Evolutionary conservation across 2,113 vertebrate species (phyloP), one percentile per base, ranked within the genome.

Genomic region (Carassius gibelio): DNA sequence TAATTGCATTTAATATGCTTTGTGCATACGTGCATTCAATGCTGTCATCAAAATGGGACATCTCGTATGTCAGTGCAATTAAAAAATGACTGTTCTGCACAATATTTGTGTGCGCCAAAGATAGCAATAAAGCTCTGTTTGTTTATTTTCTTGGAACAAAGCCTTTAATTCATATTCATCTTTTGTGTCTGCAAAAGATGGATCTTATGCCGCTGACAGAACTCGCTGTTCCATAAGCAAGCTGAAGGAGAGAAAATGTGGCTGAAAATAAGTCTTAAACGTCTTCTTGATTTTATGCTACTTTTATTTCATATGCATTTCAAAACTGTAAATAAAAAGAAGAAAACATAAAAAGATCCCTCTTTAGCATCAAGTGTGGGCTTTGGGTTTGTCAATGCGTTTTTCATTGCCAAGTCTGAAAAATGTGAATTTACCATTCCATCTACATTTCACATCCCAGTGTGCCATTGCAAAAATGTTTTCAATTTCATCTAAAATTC

Each of bases 161-260:
- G 26, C 23, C 62, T 26, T 68, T 71, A 48, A 8, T 74, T 23
- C 42, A 48, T 55, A 55, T 30, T 34, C 23, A 52, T 30, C 74
- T 75, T 17, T 55, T 52, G 14, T 55, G 23, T 55, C 48, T 76
- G 23, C 14, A 50, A 52, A 76, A 26, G 74, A 75, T 17, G 23
- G 74, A 76, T 76, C 74, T 75, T 23, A 75, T 75, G 23, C n/a
- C 3, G 14, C 74, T 55, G 74, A 34, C 74, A 75, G 48, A 75
- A 75, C 48, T 52, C 0, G 3, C 45, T 50, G 23, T 75, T 75
- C 3, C 23, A 48, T 74, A 74, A 23, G 21, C 71, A 75, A 75
- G 45, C 15, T 2, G 30, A 1, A 52, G 11, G 26, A 26, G 48
- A 75, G n/a, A 26, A 30, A 52, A 75, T 45, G 69, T 8, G 8